These are phyloP conservation scores for Phrynosoma blainvillii DNA, from an alignment of 2,113 vertebrate genomes.

Conservation along the genomic window DNA sequence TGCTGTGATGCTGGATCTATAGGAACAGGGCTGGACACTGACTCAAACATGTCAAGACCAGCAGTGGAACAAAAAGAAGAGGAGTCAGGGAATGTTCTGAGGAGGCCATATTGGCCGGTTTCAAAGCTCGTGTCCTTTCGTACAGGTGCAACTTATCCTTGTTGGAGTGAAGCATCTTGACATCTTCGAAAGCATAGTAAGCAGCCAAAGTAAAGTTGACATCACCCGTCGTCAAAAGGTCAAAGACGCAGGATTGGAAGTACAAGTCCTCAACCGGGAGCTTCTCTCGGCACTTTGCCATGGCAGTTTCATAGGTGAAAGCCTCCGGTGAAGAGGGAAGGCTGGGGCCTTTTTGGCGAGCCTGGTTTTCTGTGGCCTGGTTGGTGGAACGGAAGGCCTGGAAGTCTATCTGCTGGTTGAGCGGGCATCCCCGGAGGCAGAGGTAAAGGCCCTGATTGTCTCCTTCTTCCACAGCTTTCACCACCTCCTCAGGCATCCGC, in stretches of 20 bases:
- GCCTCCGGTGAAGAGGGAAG: slow-evolving; percentile 38
- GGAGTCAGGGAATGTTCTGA: not conserved
- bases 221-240: slow-evolving; percentile 94
- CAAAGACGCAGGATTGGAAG: slow-evolving; percentile 96
- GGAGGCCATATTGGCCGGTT: slow-evolving; percentile 51
- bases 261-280: slow-evolving; percentile 96
- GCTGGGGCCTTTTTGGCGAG: slow-evolving; percentile 55
- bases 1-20: slow-evolving; percentile 64
- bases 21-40: slow-evolving; percentile 72
- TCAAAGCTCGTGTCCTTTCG: slow-evolving; percentile 79
- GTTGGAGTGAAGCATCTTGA: slow-evolving; percentile 94
- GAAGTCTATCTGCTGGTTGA: slow-evolving; percentile 93
- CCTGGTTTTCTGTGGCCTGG: slow-evolving; percentile 68
- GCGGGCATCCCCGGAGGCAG: slow-evolving; percentile 92
- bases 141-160: slow-evolving; percentile 92
- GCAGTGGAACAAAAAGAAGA: slow-evolving; percentile 57
- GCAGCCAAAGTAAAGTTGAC: slow-evolving; percentile 98
- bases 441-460: slow-evolving; percentile 94
- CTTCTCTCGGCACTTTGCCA: slow-evolving; percentile 91
- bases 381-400: slow-evolving; percentile 72
- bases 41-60: slow-evolving; percentile 71
- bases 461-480: slow-evolving; percentile 89
- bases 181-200: slow-evolving; percentile 95
- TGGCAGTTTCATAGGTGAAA: slow-evolving; percentile 88
- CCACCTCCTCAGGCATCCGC: slow-evolving; percentile 95